Conservation (phyloP, 2,888 invertebrate genomes). For the Leptinotarsa tumamoca region DNA sequence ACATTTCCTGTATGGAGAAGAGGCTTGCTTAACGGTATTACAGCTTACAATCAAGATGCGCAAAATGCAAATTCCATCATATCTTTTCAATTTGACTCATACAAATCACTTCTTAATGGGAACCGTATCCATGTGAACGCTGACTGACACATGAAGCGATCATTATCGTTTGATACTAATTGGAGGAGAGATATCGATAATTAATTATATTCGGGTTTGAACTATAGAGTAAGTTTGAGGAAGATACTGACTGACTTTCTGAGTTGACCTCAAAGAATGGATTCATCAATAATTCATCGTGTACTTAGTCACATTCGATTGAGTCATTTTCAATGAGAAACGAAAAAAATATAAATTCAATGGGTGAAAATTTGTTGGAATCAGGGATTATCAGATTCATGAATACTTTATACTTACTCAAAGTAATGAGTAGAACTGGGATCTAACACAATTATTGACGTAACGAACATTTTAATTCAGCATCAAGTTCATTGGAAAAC, state of each 20-base stretch:
- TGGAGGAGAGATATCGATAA: conserved; percentile 1
- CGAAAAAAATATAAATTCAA: too few species aligned
- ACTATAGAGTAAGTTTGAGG: background rate
- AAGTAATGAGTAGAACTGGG: too few species aligned
- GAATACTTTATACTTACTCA: too few species aligned
- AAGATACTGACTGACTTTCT: background rate
- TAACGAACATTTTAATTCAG: too few species aligned
- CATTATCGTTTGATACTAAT: conserved; percentile 34
- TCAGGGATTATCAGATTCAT: too few species aligned
- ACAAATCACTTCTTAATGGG: conserved; percentile 41
- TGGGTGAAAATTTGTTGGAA: too few species aligned
- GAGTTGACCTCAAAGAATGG: background rate
- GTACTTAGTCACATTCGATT: background rate
- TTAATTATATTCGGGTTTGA: background rate
- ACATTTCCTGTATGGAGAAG: conserved; percentile 39
- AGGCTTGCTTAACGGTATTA: conserved; percentile 30
- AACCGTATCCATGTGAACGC: conserved; percentile 25
- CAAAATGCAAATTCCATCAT: conserved; percentile 43
- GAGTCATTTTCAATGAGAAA: background rate
- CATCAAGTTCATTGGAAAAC: too few species aligned
- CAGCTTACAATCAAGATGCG: conserved; percentile 43
- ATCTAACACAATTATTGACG: too few species aligned
- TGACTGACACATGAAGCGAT: conserved; percentile 36
- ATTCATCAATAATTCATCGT: background rate
- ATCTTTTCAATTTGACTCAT: conserved; percentile 44